A percentile compares a stretch with the other conserved stretches of the same genome.
phyloP scores from a whole-genome alignment of 2,113 vertebrate genomes.

The Boulengeromyrus knoepffleri region DNA sequence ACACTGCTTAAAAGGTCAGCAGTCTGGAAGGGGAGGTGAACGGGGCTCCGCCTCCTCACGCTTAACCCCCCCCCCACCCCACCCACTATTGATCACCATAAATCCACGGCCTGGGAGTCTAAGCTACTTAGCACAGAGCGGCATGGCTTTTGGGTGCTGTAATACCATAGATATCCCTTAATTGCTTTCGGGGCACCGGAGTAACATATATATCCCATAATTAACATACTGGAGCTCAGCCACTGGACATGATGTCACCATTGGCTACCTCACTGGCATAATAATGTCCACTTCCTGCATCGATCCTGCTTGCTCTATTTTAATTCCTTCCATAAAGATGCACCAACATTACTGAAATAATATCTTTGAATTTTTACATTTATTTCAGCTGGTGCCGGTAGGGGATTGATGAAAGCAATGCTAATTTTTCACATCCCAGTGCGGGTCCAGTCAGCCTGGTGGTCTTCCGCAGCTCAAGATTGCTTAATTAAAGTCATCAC shows the following conservation, averaged over 20 bases:
- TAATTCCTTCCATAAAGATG: neutral
- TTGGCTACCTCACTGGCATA: neutral
- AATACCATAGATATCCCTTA: constrained; percentile 15
- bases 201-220: neutral
- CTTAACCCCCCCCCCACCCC: neutral
- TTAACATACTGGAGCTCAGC: constrained; percentile 13
- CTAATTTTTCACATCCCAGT: neutral
- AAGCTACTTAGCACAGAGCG: constrained; percentile 17
- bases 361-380: neutral
- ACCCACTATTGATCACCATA: constrained; percentile 12
- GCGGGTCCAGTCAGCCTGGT: neutral
- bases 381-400: neutral
- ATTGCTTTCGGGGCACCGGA: constrained; percentile 7
- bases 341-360: neutral
- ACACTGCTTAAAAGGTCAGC: neutral
- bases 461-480: neutral
- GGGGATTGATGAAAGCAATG: neutral
- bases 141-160: constrained; percentile 7
- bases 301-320: neutral
- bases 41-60: neutral
- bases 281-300: neutral
- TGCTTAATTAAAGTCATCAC: constrained; percentile 1
- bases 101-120: neutral
- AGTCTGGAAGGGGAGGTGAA: neutral
- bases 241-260: neutral